Conservation (phyloP, 2,113 vertebrate genomes). For the Scytalopus superciliaris region DNA sequence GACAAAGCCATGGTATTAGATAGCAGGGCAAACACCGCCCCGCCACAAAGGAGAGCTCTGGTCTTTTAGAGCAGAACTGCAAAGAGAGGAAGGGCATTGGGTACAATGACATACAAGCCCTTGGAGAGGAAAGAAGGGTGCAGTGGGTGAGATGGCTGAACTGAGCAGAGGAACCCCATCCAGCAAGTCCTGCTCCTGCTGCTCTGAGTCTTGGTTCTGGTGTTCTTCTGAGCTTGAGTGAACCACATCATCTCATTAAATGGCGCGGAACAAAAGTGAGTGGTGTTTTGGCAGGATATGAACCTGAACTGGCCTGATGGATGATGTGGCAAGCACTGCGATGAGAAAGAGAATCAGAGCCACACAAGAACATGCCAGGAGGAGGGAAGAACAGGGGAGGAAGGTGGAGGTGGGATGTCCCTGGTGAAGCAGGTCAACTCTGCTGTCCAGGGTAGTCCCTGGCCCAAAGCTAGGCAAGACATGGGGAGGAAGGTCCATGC, state of each 20-base stretch:
- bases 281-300: background rate
- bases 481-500: fast-evolving
- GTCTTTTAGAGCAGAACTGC: background rate
- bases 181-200: background rate
- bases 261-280: background rate
- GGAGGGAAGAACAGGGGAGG: background rate
- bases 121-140: background rate
- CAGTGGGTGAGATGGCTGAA: background rate
- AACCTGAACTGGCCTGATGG: background rate
- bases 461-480: background rate
- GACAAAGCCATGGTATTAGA: background rate
- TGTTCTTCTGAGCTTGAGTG: background rate
- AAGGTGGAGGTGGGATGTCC: background rate
- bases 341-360: background rate
- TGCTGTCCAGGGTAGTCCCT: background rate
- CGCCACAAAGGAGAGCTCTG: background rate
- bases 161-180: background rate
- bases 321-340: background rate
- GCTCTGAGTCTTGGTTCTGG: background rate
- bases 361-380: background rate
- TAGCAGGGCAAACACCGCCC: background rate
- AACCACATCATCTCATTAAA: background rate
- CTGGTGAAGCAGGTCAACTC: background rate
- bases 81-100: background rate
- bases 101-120: background rate